Evolutionary conservation across 1,140 invertebrate species (phyloP).

Genomic region (Tetramorium simillimum): DNA sequence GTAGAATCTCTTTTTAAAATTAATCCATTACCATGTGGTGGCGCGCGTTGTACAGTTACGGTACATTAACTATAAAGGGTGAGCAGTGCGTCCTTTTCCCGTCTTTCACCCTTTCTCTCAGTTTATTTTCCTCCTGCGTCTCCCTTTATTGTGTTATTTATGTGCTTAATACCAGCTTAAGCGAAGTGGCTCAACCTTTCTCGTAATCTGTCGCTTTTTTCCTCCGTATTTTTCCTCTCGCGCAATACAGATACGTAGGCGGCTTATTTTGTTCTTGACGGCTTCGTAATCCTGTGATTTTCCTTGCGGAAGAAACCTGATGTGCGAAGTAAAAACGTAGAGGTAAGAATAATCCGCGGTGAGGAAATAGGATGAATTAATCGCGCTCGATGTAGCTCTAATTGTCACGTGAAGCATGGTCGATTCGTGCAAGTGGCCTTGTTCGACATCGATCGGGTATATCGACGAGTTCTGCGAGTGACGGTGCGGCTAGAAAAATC

Average conservation of each 20-base stretch:
- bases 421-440: conserved; percentile 62
- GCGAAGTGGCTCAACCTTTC: conserved; percentile 74
- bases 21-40: conserved; percentile 60
- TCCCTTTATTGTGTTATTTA: conserved; percentile 76
- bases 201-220: conserved; percentile 75
- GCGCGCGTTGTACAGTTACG: conserved; percentile 49
- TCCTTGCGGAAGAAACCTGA: conserved; percentile 73
- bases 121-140: conserved; percentile 54
- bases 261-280: conserved; percentile 69
- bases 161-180: conserved; percentile 79
- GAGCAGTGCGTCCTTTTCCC: conserved; percentile 30
- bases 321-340: conserved; percentile 48
- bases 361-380: conserved; percentile 1
- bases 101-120: conserved; percentile 71
- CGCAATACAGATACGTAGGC: conserved; percentile 55
- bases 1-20: conserved; percentile 54
- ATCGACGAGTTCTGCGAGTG: conserved; percentile 61
- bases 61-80: conserved; percentile 54
- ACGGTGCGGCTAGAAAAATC: conserved; percentile 69
- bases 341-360: conserved; percentile 3
- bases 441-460: conserved; percentile 68
- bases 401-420: conserved; percentile 60
- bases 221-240: conserved; percentile 74
- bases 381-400: conserved; percentile 55
- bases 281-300: conserved; percentile 78